A percentile compares a stretch with the other conserved stretches of the same genome.
These are phyloP conservation scores for Anguilla pacifica DNA, from an alignment of 2,797 vertebrate species.

Conservation along the genomic window DNA sequence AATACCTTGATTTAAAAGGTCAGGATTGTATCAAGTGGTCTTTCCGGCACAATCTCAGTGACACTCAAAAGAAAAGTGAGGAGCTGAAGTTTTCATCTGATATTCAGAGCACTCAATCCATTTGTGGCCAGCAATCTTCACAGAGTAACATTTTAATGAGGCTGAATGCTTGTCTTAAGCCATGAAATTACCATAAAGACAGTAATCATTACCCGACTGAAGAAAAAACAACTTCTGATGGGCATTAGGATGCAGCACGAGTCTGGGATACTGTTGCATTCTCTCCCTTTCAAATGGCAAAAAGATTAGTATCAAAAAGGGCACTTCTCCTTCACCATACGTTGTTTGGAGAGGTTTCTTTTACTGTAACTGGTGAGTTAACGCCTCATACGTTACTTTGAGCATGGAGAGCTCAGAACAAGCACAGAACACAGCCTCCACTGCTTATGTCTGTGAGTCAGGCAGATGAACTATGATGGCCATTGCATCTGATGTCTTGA, in stretches of 20 bases:
- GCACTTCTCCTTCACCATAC: not conserved
- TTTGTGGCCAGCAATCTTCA: constrained; percentile 6
- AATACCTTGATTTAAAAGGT: constrained; percentile 5
- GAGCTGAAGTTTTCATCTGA: not conserved
- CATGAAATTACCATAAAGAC: constrained; percentile 20
- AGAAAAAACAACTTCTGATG: not conserved
- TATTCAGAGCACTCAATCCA: constrained; percentile 14
- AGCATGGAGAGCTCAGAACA: not conserved
- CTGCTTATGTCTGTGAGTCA: not conserved
- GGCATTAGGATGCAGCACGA: not conserved
- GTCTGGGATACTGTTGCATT: not conserved
- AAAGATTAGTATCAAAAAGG: not conserved
- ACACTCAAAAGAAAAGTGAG: not conserved
- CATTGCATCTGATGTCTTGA: too few species aligned
- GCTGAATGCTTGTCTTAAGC: constrained; percentile 12
- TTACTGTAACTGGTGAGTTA: not conserved
- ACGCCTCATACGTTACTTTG: not conserved
- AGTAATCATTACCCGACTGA: not conserved
- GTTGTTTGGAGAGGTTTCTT: not conserved
- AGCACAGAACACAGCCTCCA: not conserved
- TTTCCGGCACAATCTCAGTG: not conserved
- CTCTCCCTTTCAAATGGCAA: not conserved
- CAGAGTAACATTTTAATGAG: constrained; percentile 17
- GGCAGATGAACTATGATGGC: too few species aligned
- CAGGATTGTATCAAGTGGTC: not conserved